A percentile compares a stretch with the other conserved stretches of the same genome.
Conservation (phyloP, 2,888 invertebrate genomes). For the Nephrotoma flavescens region DNA sequence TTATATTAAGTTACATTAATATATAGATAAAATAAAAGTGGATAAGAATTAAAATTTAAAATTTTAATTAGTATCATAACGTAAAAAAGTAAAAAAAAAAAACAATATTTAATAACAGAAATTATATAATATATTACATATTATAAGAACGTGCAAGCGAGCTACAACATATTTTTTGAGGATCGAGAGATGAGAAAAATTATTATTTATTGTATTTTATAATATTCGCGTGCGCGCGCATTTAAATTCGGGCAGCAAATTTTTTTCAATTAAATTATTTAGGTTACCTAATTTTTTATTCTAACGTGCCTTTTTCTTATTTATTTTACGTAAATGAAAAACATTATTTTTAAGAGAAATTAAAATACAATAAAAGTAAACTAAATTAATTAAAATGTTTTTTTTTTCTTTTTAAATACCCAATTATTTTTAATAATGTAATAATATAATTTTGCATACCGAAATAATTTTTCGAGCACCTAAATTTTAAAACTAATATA, state of each 20-base stretch:
- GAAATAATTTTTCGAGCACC: neutral
- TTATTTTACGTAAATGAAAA: neutral
- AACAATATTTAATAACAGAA: neutral
- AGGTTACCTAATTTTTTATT: neutral
- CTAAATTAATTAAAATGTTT: neutral
- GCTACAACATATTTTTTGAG: neutral
- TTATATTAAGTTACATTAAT: neutral
- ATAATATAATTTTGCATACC: neutral
- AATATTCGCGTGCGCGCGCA: neutral
- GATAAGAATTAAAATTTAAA: neutral
- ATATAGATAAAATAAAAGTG: neutral
- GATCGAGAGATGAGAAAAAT: neutral
- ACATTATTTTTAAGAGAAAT: neutral
- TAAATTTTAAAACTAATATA: neutral
- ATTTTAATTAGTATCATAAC: neutral
- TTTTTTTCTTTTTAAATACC: neutral
- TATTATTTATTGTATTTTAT: neutral
- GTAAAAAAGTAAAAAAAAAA: neutral
- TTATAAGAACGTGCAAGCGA: neutral
- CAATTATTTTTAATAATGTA: neutral
- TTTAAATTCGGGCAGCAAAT: neutral
- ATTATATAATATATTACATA: neutral
- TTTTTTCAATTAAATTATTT: neutral
- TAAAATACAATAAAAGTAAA: neutral
- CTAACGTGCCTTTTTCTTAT: neutral